These are phyloP conservation scores for Desoria tigrina DNA, from an alignment of 2,888 invertebrate genomes.

Conservation along the genomic window DNA sequence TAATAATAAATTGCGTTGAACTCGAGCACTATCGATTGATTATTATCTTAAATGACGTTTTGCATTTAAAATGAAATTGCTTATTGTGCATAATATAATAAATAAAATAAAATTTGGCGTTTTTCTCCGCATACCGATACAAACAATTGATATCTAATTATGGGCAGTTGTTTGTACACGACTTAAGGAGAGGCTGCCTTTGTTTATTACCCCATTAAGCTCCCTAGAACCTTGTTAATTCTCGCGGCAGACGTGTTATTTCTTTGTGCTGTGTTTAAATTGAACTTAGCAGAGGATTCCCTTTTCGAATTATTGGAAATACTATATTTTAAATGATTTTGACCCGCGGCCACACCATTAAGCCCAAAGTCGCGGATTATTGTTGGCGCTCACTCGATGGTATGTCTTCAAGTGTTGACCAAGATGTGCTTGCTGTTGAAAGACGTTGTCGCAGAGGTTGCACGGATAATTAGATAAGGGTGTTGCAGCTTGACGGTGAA, in stretches of 20 bases:
- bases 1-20: too few relatives aligned
- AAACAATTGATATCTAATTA: too few relatives aligned
- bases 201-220: constrained; percentile 35
- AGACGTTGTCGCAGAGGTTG: constrained; percentile 47
- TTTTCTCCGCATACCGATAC: too few relatives aligned
- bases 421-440: constrained; percentile 38
- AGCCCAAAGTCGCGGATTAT: too few relatives aligned
- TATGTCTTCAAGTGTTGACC: constrained; percentile 43
- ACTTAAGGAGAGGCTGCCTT: constrained; percentile 33
- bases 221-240: constrained; percentile 25
- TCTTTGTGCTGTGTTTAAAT: background rate
- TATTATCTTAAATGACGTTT: too few relatives aligned
- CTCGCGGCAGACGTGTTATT: background rate
- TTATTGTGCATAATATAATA: too few relatives aligned
- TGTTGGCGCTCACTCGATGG: constrained; percentile 34
- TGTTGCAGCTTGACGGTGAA: constrained; percentile 35
- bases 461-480: constrained; percentile 35
- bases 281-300: background rate
- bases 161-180: background rate
- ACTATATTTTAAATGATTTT: background rate
- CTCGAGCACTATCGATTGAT: too few relatives aligned
- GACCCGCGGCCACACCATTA: too few relatives aligned
- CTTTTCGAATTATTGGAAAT: background rate
- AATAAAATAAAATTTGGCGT: too few relatives aligned
- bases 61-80: too few relatives aligned